Evolutionary conservation across 2,888 invertebrate genomes (phyloP).

Genomic region (Philereme transversata): DNA sequence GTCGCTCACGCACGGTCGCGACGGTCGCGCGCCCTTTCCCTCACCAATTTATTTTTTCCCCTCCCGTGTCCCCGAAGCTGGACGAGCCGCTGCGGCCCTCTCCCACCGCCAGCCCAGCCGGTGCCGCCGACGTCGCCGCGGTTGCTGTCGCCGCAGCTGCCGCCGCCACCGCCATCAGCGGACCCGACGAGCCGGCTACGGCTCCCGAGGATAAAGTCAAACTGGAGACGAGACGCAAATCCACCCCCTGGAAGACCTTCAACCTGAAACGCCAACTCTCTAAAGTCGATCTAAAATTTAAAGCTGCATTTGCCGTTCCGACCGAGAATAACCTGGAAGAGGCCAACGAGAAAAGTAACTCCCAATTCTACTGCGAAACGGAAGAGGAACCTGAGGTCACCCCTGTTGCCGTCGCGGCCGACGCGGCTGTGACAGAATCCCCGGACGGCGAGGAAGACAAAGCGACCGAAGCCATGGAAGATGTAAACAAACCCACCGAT

Average conservation of each 20-base stretch:
- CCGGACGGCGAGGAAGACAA: slow-evolving; percentile 33
- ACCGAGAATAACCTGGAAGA: slow-evolving; percentile 71
- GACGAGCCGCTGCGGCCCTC: slow-evolving; percentile 53
- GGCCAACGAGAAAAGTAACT: slow-evolving; percentile 55
- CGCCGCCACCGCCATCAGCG: slow-evolving; percentile 39
- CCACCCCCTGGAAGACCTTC: slow-evolving; percentile 90
- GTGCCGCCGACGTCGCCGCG: slow-evolving; percentile 37
- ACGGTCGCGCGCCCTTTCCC: slow-evolving; percentile 37
- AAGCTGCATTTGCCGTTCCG: slow-evolving; percentile 84
- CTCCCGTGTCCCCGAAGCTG: slow-evolving; percentile 63
- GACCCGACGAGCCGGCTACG: slow-evolving; percentile 37
- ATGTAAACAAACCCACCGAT: slow-evolving; percentile 1
- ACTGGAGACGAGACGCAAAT: slow-evolving; percentile 84
- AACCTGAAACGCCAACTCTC: slow-evolving; percentile 92
- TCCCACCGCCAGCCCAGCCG: slow-evolving; percentile 44
- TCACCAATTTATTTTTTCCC: slow-evolving; percentile 67
- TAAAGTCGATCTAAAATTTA: slow-evolving; percentile 89
- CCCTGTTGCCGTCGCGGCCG: slow-evolving; percentile 36
- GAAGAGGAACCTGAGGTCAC: slow-evolving; percentile 47
- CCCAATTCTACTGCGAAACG: slow-evolving; percentile 70
- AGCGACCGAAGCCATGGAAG: slow-evolving; percentile 49
- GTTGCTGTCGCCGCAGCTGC: slow-evolving; percentile 36
- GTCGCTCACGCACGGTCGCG: slow-evolving; percentile 40
- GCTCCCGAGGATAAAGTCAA: slow-evolving; percentile 57
- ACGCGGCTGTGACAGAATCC: slow-evolving; percentile 44